Evolutionary conservation across 2,113 vertebrate genomes (phyloP), one percentile per base, ranked within the genome.

Genomic region (Engraulis encrasicolus): DNA sequence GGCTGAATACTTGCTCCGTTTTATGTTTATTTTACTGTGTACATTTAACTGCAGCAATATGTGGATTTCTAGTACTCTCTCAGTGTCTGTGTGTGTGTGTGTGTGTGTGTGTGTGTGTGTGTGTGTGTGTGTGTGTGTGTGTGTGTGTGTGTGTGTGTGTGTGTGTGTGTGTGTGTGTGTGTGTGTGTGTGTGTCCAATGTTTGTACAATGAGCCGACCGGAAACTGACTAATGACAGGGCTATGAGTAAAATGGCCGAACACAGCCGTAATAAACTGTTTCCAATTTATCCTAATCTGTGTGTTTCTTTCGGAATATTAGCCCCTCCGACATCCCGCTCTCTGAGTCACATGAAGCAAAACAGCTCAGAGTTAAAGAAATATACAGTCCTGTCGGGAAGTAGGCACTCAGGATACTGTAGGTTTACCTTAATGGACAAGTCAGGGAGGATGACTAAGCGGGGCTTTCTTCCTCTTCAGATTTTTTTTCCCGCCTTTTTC

Each of bases 1-100:
- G 66, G 66, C 66, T 74, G 66, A 74, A 34, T 74, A 74, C 66
- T 74, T 74, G 66, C 66, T 74, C 11, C 34, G 34, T 74, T 74
- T 74, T 74, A 74, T 31, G 23, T 74, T 74, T 74, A 74, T 74
- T 74, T 27, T 34, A 74, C 27, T 31, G 31, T 74, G 66, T 74
- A 74, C 14, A 74, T 74, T 34, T 74, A 74, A 31, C 66, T 74
- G 66, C 31, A 31, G 27, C 14, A 74, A 74, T 74, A 36, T 74
- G 31, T 58, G 54, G 31, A 31, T 74, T 74, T 74, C 66, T 74
- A 74, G 11, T 74, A 15, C 11, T 74, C 66, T 34, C 27, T 34
- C 66, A 5, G 27, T 40, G 11, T 0, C 31, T 34, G 66, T 34
- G 34, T 17, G 1, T n/a, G 34, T 50, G 78, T 49, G 58, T 71